Base-by-base conservation (phyloP, 2,797 vertebrate genomes). In the Cuculus canorus region DNA sequence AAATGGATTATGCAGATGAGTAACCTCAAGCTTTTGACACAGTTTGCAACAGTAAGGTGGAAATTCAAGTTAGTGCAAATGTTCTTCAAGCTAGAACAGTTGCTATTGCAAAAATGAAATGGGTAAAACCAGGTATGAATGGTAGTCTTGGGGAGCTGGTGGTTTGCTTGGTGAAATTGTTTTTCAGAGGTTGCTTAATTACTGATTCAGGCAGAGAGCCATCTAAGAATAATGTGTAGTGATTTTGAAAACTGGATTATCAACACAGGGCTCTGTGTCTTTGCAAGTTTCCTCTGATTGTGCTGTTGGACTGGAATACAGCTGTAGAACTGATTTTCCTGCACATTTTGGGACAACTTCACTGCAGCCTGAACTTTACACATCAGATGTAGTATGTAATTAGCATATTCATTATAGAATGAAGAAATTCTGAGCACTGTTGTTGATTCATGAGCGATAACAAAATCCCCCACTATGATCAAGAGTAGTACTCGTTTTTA, bases 61-160 rank as follows among this genome's bases (percentile, higher is more conserved):
- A 85, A 94, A 85, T 81, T 79, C 77, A 87, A 92, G 75, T 86
- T 39, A 48, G n/a, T 39, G 50, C 82, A 88, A 82, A 87, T 63
- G 24, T 21, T 65, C 33, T 86, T 87, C 82, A 87, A 84, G 73
- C 54, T 80, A 66, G 14, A 96, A 43, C 48, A 52, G 33, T n/a
- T 92, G 35, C 13, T 93, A 10, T 68, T 80, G 82, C 50, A 80
- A 75, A 89, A 91, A 45, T 0, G 1, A 69, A 76, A 72, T 53
- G 8, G 4, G 5, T 60, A 86, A 64, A 91, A 68, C 8, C 23
- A 28, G 9, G 41, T 71, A 35, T 64, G 69, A 92, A 80, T 41
- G 18, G 23, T 28, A 89, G 60, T 30, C 17, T 15, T 70, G 32
- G 10, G 28, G 28, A 78, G n/a, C 27, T 66, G 53, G 8, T 53